phyloP scores from a whole-genome alignment of 2,797 vertebrate species.

The Menidia menidia region DNA sequence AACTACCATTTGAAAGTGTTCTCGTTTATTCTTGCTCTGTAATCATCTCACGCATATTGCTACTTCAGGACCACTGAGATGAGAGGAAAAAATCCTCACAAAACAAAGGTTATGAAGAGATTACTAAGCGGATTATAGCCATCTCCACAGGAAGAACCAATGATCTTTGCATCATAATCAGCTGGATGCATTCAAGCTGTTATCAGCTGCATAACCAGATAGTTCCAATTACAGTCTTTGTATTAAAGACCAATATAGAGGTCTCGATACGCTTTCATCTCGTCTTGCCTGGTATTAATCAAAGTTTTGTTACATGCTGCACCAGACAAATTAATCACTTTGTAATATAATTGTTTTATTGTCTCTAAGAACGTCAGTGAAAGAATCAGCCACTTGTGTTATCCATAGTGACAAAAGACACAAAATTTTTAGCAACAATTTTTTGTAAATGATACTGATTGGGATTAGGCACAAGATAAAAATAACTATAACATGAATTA shows the following conservation, averaged over 20 bases:
- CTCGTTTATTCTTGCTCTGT: constrained; percentile 11
- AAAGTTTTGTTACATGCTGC: constrained; percentile 31
- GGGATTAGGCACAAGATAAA: background rate
- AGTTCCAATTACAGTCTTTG: constrained; percentile 50
- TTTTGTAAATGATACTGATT: constrained; percentile 19
- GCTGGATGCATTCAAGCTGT: constrained; percentile 34
- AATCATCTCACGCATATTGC: constrained; percentile 45
- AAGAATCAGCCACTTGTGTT: constrained; percentile 38
- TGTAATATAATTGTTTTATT: constrained; percentile 50
- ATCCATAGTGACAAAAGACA: constrained; percentile 30
- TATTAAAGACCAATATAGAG: constrained; percentile 52
- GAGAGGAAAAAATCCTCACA: constrained; percentile 20
- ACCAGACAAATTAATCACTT: constrained; percentile 50
- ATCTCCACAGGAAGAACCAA: constrained; percentile 42
- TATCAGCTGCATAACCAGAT: constrained; percentile 40
- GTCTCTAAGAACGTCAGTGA: constrained; percentile 31
- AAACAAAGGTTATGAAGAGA: constrained; percentile 54
- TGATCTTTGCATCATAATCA: constrained; percentile 56
- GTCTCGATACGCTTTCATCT: constrained; percentile 46
- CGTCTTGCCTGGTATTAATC: constrained; percentile 51
- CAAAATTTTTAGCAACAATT: constrained; percentile 14
- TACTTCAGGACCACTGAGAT: constrained; percentile 37
- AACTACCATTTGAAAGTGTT: constrained; percentile 25
- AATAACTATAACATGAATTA: too few species aligned
- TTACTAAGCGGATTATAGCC: constrained; percentile 62